A percentile compares a stretch with the other conserved stretches of the same genome.
phyloP scores from a whole-genome alignment of 2,113 vertebrate genomes.

The Hucho hucho region DNA sequence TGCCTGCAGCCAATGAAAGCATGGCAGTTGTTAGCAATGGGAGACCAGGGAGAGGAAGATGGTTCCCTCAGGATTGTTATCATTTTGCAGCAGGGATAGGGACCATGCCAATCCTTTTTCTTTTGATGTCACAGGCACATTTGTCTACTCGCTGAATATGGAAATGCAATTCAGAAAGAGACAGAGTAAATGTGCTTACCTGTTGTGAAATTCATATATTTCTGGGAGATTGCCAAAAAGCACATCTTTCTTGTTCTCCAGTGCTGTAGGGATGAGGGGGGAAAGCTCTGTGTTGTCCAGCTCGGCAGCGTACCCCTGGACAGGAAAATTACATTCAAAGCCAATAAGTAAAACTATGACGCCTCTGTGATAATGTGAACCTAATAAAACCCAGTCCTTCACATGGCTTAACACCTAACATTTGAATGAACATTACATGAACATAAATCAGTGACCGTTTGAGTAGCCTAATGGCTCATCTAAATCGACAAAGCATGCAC shows the following conservation, averaged over 20 bases:
- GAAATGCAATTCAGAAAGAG: background rate
- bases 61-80: too few species aligned
- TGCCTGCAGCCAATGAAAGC: background rate
- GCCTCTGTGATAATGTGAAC: too few species aligned
- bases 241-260: slow-evolving; percentile 88
- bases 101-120: too few species aligned
- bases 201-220: slow-evolving; percentile 92
- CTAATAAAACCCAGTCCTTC: too few species aligned
- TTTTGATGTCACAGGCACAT: too few species aligned
- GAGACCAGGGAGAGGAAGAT: background rate
- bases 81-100: too few species aligned
- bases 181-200: slow-evolving; percentile 58
- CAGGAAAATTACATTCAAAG: background rate
- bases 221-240: slow-evolving; percentile 93
- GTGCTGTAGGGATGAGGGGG: slow-evolving; percentile 82
- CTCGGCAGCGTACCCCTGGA: slow-evolving; percentile 87
- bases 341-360: too few species aligned
- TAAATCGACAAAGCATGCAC: too few species aligned
- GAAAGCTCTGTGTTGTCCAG: slow-evolving; percentile 87
- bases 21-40: background rate
- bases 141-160: background rate
- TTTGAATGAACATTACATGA: too few species aligned
- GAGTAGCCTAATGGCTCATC: too few species aligned
- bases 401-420: too few species aligned
- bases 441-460: too few species aligned